Percentiles rank a stretch among this genome's conserved stretches.
phyloP scores from a whole-genome alignment of 2,888 invertebrate species.

The Aleiodes testaceus region DNA sequence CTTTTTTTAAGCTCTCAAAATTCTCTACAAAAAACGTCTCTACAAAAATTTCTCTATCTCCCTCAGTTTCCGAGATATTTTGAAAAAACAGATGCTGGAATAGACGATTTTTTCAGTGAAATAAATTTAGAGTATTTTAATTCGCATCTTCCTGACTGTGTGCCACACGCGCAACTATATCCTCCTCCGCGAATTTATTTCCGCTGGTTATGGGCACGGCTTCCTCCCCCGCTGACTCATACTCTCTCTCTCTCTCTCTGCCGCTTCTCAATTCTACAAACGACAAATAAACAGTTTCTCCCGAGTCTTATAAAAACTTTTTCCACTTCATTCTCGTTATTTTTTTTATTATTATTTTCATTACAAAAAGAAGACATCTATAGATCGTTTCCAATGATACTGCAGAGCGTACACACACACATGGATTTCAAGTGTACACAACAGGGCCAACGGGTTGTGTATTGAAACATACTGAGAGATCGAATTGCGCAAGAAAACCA shows the following conservation, averaged over 20 bases:
- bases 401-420: conserved; percentile 9
- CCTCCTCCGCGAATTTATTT: conserved; percentile 37
- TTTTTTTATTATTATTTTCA: conserved; percentile 1
- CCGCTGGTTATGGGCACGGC: conserved; percentile 18
- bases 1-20: no score
- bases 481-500: conserved; percentile 59
- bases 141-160: conserved; percentile 18
- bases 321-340: neutral
- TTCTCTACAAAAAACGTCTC: no score
- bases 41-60: no score
- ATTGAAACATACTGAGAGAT: conserved; percentile 47
- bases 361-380: conserved; percentile 28
- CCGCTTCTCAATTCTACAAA: neutral
- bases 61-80: no score
- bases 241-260: neutral
- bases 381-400: conserved; percentile 54
- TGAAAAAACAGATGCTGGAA: no score
- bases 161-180: conserved; percentile 19
- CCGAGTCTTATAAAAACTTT: no score
- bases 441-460: neutral
- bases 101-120: conserved; percentile 24
- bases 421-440: neutral
- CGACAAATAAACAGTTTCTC: neutral
- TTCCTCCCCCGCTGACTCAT: conserved; percentile 8
- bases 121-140: conserved; percentile 35